These are phyloP conservation scores for Thereva unica DNA, from an alignment of 2,888 invertebrate genomes.

Conservation along the genomic window DNA sequence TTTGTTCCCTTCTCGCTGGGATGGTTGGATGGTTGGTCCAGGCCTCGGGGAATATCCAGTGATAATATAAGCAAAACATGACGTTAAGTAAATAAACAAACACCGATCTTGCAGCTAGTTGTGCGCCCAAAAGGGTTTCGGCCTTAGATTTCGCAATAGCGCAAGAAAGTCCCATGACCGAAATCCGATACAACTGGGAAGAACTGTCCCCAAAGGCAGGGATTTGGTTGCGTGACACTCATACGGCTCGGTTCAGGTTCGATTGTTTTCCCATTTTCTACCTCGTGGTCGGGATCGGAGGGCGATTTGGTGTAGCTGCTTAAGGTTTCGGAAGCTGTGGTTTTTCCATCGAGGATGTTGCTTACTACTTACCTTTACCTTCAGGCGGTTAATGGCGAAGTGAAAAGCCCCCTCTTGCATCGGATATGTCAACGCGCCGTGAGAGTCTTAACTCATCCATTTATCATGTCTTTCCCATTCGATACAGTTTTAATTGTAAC, in stretches of 20 bases:
- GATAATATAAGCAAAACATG: constrained; percentile 29
- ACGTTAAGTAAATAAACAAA: constrained; percentile 14
- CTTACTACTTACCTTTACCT: neutral
- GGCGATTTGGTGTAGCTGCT: constrained; percentile 23
- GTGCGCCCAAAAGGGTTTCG: constrained; percentile 7
- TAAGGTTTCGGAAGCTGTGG: constrained; percentile 34
- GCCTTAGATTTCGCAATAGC: constrained; percentile 12
- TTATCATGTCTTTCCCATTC: constrained; percentile 35
- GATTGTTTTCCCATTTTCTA: constrained; percentile 24
- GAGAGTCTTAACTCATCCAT: constrained; percentile 19
- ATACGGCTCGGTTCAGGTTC: constrained; percentile 25
- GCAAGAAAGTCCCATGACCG: constrained; percentile 42
- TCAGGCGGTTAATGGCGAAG: neutral
- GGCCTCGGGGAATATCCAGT: neutral
- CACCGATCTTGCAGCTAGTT: constrained; percentile 16
- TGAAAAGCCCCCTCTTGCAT: constrained; percentile 15
- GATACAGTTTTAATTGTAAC: constrained; percentile 31
- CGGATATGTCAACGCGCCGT: constrained; percentile 29
- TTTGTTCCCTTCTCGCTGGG: no score
- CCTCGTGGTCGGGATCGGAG: neutral
- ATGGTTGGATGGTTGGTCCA: no score
- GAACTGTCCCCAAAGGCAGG: constrained; percentile 39
- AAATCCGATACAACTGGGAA: constrained; percentile 50
- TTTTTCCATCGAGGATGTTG: constrained; percentile 12
- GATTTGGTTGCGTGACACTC: constrained; percentile 21